Percentiles rank a stretch among this genome's conserved stretches.
These are phyloP conservation scores for Lampris megalopsis DNA, from an alignment of 2,113 vertebrate genomes.

Conservation along the genomic window DNA sequence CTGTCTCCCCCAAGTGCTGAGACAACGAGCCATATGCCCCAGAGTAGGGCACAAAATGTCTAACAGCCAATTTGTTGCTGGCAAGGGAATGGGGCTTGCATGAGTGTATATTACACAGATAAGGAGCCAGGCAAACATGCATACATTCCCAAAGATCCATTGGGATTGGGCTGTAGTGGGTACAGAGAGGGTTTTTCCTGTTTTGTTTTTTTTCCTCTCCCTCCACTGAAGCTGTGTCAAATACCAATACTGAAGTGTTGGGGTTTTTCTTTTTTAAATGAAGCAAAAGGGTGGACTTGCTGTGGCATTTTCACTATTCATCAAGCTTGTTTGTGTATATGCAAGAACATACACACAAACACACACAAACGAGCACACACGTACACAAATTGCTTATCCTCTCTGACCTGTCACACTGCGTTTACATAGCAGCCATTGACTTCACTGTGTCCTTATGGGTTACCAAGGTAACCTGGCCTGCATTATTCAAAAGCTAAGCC, in stretches of 20 bases:
- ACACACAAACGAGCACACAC: conserved; percentile 38
- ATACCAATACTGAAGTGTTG: conserved; percentile 5
- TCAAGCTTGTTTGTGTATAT: conserved; percentile 19
- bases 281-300: conserved; percentile 13
- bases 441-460: conserved; percentile 58
- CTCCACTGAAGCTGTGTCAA: conserved; percentile 13
- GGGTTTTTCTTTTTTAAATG: not conserved
- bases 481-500: conserved; percentile 72
- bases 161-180: conserved; percentile 30
- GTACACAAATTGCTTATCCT: conserved; percentile 53
- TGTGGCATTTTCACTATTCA: conserved; percentile 20
- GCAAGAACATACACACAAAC: conserved; percentile 3
- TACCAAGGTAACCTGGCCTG: conserved; percentile 73
- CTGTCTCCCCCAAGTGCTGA: conserved; percentile 58
- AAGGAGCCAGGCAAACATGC: conserved; percentile 37
- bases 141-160: conserved; percentile 37
- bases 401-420: conserved; percentile 65
- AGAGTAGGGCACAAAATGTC: conserved; percentile 55
- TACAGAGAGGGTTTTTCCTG: conserved; percentile 10
- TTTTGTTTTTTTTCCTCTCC: not conserved
- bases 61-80: conserved; percentile 56
- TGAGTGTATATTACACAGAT: conserved; percentile 50
- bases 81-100: conserved; percentile 28
- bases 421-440: conserved; percentile 67
- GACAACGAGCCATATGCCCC: conserved; percentile 65